These are phyloP conservation scores for Ataeniobius toweri DNA, from an alignment of 2,797 vertebrate genomes.

Conservation along the genomic window DNA sequence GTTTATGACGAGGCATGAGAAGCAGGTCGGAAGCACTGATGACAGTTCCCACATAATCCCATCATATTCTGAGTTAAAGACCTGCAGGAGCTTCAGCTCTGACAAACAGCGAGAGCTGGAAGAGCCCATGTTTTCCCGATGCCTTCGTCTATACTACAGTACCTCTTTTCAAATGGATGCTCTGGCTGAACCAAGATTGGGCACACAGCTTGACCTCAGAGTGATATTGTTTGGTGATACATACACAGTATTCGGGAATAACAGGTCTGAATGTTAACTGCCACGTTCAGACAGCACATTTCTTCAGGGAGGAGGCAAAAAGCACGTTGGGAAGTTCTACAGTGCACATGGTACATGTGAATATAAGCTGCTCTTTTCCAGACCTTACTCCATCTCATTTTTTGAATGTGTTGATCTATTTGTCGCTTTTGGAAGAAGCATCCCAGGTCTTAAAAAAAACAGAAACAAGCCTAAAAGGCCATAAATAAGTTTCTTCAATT, in stretches of 20 bases:
- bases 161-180: conserved; percentile 48
- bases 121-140: neutral
- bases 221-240: neutral
- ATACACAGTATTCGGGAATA: neutral
- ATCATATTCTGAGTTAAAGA: neutral
- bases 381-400: neutral
- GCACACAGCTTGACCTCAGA: conserved; percentile 29
- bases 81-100: neutral
- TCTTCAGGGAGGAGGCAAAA: neutral
- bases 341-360: neutral
- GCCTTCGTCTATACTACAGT: conserved; percentile 27
- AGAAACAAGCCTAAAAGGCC: conserved; percentile 52
- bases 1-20: conserved; percentile 16
- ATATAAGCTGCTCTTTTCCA: neutral
- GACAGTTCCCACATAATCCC: neutral
- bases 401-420: neutral
- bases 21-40: neutral
- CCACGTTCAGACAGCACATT: conserved; percentile 11
- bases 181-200: conserved; percentile 61
- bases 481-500: conserved; percentile 74
- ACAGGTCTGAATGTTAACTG: conserved; percentile 11
- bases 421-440: conserved; percentile 38
- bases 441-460: conserved; percentile 46
- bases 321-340: neutral
- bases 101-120: neutral